Evolutionary conservation across 2,888 invertebrate species (phyloP), one percentile per base, ranked within the genome.

Genomic region (Drosophila infuscata): DNA sequence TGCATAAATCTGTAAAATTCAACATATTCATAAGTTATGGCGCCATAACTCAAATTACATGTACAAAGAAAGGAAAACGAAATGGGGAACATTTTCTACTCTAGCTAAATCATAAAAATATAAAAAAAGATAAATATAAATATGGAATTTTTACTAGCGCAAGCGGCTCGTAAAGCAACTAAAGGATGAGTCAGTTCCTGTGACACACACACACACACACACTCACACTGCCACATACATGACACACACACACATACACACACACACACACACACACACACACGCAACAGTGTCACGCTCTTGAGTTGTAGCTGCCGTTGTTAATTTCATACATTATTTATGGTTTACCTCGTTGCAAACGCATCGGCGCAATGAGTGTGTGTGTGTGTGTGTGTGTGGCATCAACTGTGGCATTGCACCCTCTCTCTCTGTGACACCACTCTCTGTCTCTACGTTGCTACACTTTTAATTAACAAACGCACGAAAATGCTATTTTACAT

Each of bases 271-370:
- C 11, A 43, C 20, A 12, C 43, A 43, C 17, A 69, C 59, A 57
- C 35, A 49, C n/a, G 20, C 32, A 49, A 4, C 35, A 69, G 68
- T 77, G 77, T 80, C 80, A 80, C 57, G 66, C 70, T 75, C 76
- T 80, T 77, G 70, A 75, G 80, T 63, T 63, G 67, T 67, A 57
- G 70, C 54, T 70, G 80, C 76, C 76, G 76, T 83, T 91, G 91
- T 91, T 91, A 91, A 91, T 91, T 91, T 91, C 91, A 91, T 91
- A 91, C 91, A 91, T 91, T 91, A 91, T 91, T 91, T 90, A 91
- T 84, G 91, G 91, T 82, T 91, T 91, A 90, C 91, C 91, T 89
- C 91, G 88, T 89, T 89, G 86, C 84, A 84, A 88, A 82, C 82
- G 83, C 83, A 87, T 88, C 76, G 76, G 75, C 59, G 60, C 64